Conservation (phyloP, 2,113 vertebrate species). For the Limanda limanda region DNA sequence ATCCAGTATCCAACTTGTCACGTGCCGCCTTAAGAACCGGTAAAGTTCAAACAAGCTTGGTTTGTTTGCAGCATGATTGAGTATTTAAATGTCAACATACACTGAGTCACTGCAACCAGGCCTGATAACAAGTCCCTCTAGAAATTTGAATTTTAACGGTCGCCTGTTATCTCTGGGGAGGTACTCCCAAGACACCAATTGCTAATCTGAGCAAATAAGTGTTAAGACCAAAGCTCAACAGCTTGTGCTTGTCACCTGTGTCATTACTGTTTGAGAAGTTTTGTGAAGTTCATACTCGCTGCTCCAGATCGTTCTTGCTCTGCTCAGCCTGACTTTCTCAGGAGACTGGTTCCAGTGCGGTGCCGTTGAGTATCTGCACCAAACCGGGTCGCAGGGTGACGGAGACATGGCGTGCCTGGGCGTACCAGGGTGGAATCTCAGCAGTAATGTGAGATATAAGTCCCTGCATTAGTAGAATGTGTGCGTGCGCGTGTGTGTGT, state of each 20-base stretch:
- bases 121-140: background rate
- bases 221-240: background rate
- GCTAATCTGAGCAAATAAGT: background rate
- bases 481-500: conserved; percentile 27
- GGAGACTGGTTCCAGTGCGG: background rate
- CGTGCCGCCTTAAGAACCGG: conserved; percentile 9
- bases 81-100: conserved; percentile 16
- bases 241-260: background rate
- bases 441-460: conserved; percentile 60
- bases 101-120: background rate
- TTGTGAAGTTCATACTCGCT: background rate
- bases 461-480: conserved; percentile 21
- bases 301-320: background rate
- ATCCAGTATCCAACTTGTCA: conserved; percentile 14
- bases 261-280: background rate
- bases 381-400: conserved; percentile 26
- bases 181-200: background rate
- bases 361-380: conserved; percentile 14
- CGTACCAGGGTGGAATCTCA: conserved; percentile 58
- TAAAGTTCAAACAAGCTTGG: conserved; percentile 28
- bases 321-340: background rate
- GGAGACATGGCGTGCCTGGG: conserved; percentile 37
- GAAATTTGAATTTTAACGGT: conserved; percentile 26
- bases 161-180: background rate
- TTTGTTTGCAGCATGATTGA: conserved; percentile 15